Evolutionary conservation across 2,888 invertebrate genomes (phyloP), one percentile per base, ranked within the genome.

Genomic region (Drosophila prostipennis): DNA sequence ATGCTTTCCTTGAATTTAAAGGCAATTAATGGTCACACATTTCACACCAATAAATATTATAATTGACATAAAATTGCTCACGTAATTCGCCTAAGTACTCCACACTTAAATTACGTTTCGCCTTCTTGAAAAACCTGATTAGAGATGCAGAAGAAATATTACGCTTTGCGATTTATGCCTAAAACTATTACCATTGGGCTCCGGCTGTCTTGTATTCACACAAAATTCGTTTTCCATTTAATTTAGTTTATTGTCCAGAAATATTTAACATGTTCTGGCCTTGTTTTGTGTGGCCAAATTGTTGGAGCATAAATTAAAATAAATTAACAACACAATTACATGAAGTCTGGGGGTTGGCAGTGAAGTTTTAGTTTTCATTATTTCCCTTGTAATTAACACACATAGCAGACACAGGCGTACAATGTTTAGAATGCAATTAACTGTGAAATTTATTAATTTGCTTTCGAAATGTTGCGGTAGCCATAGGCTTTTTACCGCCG

Each of bases 281-380:
- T 46, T 58, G 54, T 72, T 57, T 45, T 70, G 45, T 53, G 60
- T 48, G 45, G 39, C 51, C 49, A 48, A 68, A 45, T 59, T 63
- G 65, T 54, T 43, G 14, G 53, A 74, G 75, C 87, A 80, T 82
- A 82, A 82, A 87, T 86, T 88, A 79, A 79, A 87, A 88, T 88
- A 84, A 87, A 88, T 88, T 88, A 80, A 82, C 87, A 84, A 84
- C 79, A 79, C 84, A 87, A 82, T 87, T 77, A 86, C 69, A 72
- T 13, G 6, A 39, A 34, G 29, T 29, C 14, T 26, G 19, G 48
- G 54, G 23, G 23, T 23, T 26, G 64, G 58, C 11, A 42, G 49
- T 39, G 39, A n/a, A 45, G 45, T 42, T 58, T 74, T 74, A 64
- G 68, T 71, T 77, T 78, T 69, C 69, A 73, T 79, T 80, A 80